Base-by-base conservation (phyloP, 2,113 vertebrate species). In the Pachypanchax playfairii region DNA sequence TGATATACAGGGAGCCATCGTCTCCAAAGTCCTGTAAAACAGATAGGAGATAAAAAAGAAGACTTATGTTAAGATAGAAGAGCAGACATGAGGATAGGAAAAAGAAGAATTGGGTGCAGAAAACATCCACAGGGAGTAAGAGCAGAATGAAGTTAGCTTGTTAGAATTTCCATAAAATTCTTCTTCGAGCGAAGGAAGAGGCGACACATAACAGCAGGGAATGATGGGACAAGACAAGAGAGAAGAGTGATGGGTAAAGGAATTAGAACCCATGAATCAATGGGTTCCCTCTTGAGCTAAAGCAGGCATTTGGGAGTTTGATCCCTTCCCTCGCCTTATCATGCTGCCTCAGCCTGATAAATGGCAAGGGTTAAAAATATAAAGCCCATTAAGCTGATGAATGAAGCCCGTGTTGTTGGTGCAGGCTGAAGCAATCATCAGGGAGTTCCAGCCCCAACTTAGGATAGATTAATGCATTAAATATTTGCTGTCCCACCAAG, bases 1-100 rank as follows among this genome's bases (percentile, higher is more conserved):
- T 96, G 89, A 98, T 97, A 90, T 98, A 98, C 62, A 98, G 92
- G 55, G 96, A 96, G 85, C 94, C 92, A 0, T 98, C 96, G 51
- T 98, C 96, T 67, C 96, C 96, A 59, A 98, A 98, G 92, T 98
- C 96, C 96, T 98, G 92, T 6, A 62, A 6, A 26, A 73, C 83
- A 44, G 77, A 46, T 6, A 63, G 64, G 36, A 71, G 57, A 70
- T 18, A 41, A 44, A 59, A 38, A 51, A 65, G 28, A 54, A 36
- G 53, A 70, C 66, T 59, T 61, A 50, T 59, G 42, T 43, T 6
- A 31, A 36, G 21, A 44, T 33, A 31, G 46, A 56, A 12, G 48
- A 78, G 20, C 18, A 1, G 20, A 20, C 24, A 13, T 17, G 36
- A 36, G 26, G 35, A 25, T 33, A 31, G 31, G 44, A 18, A 41